phyloP scores from a whole-genome alignment of 1,140 invertebrate species.

The Argopecten irradians region DNA sequence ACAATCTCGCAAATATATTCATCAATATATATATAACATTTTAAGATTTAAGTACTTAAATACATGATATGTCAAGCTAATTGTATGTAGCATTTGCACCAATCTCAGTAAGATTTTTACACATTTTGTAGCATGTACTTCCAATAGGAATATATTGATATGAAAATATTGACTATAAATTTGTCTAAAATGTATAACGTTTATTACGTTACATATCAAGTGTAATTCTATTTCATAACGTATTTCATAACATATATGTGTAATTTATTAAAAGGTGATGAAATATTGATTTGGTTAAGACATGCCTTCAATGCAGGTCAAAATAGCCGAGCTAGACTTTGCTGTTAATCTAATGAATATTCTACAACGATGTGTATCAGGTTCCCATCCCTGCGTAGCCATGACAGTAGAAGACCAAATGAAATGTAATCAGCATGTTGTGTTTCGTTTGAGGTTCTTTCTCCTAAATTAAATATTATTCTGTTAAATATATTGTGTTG shows the following conservation, averaged over 20 bases:
- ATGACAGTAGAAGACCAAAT: not conserved
- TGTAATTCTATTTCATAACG: too few relatives aligned
- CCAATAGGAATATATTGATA: too few relatives aligned
- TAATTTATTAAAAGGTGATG: not conserved
- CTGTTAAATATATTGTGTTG: not conserved
- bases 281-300: not conserved
- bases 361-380: not conserved
- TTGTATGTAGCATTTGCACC: too few relatives aligned
- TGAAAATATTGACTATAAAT: too few relatives aligned
- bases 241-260: not conserved
- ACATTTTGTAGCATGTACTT: too few relatives aligned
- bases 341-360: constrained; percentile 4
- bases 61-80: too few relatives aligned
- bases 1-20: too few relatives aligned
- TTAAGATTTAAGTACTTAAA: too few relatives aligned
- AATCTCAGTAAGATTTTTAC: too few relatives aligned
- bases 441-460: not conserved
- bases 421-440: not conserved
- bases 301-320: not conserved
- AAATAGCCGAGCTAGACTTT: not conserved
- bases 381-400: not conserved
- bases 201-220: too few relatives aligned
- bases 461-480: not conserved
- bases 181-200: too few relatives aligned
- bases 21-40: too few relatives aligned